phyloP scores from a whole-genome alignment of 2,888 invertebrate genomes.

The Perizoma affinitatum region DNA sequence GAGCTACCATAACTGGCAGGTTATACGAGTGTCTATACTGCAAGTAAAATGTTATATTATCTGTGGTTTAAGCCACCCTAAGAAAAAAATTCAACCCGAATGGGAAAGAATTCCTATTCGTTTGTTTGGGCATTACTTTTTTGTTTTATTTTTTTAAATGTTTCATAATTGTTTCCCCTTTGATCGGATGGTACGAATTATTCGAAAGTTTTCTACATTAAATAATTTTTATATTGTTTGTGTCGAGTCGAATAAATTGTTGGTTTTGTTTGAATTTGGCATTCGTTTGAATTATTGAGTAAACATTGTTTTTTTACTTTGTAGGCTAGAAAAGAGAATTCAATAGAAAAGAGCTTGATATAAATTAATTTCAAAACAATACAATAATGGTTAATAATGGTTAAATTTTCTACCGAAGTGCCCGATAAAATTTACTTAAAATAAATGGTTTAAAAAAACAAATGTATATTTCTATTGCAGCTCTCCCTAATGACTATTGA shows the following conservation, averaged over 20 bases:
- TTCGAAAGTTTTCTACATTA: slow-evolving; percentile 38
- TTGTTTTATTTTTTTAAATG: slow-evolving; percentile 53
- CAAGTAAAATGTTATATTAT: background rate
- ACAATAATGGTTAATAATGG: too few species aligned
- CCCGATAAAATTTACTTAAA: too few species aligned
- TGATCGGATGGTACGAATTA: slow-evolving; percentile 53
- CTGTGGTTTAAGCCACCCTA: slow-evolving; percentile 44
- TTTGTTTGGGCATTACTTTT: slow-evolving; percentile 46
- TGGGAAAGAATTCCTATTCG: slow-evolving; percentile 63
- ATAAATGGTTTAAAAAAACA: too few species aligned
- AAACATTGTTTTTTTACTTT: too few species aligned
- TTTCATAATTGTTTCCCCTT: slow-evolving; percentile 60
- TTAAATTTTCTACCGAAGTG: too few species aligned
- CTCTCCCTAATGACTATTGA: too few species aligned
- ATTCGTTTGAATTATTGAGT: slow-evolving; percentile 11
- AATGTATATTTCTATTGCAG: too few species aligned
- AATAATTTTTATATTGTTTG: slow-evolving; percentile 33
- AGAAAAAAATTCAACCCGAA: slow-evolving; percentile 67
- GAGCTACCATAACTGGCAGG: background rate
- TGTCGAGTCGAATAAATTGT: slow-evolving; percentile 13
- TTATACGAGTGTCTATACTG: slow-evolving; percentile 12
- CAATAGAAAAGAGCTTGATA: too few species aligned
- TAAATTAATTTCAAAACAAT: too few species aligned
- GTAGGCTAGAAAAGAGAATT: too few species aligned
- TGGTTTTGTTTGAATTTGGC: slow-evolving; percentile 17